These are phyloP conservation scores for Epirrita christyi DNA, from an alignment of 2,888 invertebrate genomes.

Conservation along the genomic window DNA sequence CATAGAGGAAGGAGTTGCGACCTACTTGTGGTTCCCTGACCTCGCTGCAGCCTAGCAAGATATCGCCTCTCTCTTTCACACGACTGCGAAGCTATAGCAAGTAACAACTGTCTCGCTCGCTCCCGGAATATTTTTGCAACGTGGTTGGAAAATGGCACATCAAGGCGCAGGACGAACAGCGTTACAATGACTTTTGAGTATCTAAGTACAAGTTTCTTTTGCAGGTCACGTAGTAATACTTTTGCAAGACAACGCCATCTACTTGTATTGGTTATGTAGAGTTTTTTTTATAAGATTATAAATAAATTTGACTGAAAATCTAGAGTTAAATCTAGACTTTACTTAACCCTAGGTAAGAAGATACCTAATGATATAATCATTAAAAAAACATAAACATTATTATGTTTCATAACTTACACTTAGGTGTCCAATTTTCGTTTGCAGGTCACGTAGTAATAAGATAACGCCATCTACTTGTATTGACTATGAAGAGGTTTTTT, in stretches of 20 bases:
- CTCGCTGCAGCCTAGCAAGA: constrained; percentile 76
- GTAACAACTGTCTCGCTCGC: constrained; percentile 58
- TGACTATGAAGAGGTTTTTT: too few species aligned
- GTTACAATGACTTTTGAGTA: constrained; percentile 61
- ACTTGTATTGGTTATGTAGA: too few species aligned
- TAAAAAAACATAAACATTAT: too few species aligned
- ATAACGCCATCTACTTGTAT: too few species aligned
- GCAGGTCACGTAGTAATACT: constrained; percentile 14
- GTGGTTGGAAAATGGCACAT: constrained; percentile 68
- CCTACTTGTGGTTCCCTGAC: constrained; percentile 84
- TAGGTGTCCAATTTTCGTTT: too few species aligned
- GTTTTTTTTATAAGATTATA: too few species aligned
- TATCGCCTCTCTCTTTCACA: constrained; percentile 54
- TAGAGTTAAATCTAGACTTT: too few species aligned
- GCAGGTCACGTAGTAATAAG: too few species aligned
- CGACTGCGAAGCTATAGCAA: constrained; percentile 26
- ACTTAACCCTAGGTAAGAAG: too few species aligned
- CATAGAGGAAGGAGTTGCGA: constrained; percentile 80
- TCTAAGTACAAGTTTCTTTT: constrained; percentile 1
- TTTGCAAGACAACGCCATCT: constrained; percentile 9
- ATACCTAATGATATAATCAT: too few species aligned
- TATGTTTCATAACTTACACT: too few species aligned
- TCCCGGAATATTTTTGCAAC: constrained; percentile 83
- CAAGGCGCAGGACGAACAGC: constrained; percentile 54
- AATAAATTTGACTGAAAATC: too few species aligned